A percentile compares a stretch with the other conserved stretches of the same genome.
These are phyloP conservation scores for Argyrosomus regius DNA, from an alignment of 2,797 vertebrate genomes.

Conservation along the genomic window DNA sequence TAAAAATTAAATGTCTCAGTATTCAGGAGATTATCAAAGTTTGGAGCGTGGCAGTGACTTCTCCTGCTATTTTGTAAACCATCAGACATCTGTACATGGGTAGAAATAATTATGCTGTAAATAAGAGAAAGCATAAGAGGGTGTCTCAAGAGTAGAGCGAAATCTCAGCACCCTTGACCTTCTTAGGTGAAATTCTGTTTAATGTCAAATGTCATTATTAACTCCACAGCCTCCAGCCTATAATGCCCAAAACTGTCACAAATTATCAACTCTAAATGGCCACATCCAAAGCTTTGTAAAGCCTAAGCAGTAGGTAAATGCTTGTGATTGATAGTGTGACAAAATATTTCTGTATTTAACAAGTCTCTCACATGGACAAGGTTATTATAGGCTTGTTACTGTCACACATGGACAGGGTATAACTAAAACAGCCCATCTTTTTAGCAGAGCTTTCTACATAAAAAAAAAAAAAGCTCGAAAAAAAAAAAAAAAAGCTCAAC, in stretches of 20 bases:
- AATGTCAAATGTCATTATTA: constrained; percentile 21
- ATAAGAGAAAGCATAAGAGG: background rate
- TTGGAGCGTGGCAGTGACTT: background rate
- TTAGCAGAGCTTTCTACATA: constrained; percentile 88
- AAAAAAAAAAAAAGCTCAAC: constrained; percentile 82
- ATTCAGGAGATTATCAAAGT: constrained; percentile 35
- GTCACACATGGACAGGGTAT: constrained; percentile 87
- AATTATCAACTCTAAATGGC: constrained; percentile 42
- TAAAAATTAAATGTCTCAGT: constrained; percentile 26
- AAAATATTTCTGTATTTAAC: constrained; percentile 98
- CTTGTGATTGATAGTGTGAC: constrained; percentile 94
- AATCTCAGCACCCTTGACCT: background rate
- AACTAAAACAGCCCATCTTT: constrained; percentile 92
- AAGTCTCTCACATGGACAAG: constrained; percentile 88
- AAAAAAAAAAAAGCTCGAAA: background rate
- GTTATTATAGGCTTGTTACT: constrained; percentile 94
- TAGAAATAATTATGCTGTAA: background rate
- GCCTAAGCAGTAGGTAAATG: constrained; percentile 61
- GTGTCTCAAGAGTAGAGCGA: background rate
- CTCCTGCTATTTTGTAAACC: constrained; percentile 15
- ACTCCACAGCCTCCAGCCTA: background rate
- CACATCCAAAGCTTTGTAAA: constrained; percentile 50
- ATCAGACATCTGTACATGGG: background rate
- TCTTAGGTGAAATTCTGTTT: constrained; percentile 1
- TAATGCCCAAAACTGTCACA: constrained; percentile 35